These are phyloP conservation scores for Tor tambroides DNA, from an alignment of 2,113 vertebrate genomes.

Conservation along the genomic window DNA sequence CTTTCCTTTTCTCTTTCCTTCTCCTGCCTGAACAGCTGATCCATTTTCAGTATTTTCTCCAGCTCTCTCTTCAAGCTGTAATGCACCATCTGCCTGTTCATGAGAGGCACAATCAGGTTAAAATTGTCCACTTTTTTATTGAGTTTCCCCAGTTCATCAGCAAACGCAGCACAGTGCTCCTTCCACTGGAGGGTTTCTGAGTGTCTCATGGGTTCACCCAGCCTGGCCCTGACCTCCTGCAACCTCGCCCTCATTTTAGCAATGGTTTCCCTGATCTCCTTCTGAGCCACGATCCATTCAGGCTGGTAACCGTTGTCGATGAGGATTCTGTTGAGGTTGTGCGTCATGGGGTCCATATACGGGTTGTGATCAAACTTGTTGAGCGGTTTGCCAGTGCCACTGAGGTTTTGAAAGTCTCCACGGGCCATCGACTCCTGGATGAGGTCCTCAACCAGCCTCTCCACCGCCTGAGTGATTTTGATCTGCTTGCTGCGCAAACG, in stretches of 20 bases:
- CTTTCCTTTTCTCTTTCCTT: conserved; percentile 54
- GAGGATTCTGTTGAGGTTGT: conserved; percentile 96
- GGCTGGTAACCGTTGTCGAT: conserved; percentile 96
- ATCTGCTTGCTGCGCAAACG: conserved; percentile 82
- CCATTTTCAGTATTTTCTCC: conserved; percentile 73
- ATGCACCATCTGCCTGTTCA: conserved; percentile 92
- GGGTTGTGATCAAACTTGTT: conserved; percentile 89
- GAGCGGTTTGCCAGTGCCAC: conserved; percentile 89
- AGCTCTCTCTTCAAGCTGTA: conserved; percentile 85
- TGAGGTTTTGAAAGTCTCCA: conserved; percentile 92
- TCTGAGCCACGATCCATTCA: conserved; percentile 89
- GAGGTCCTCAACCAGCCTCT: conserved; percentile 93
- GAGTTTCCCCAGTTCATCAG: conserved; percentile 80
- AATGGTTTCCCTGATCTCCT: conserved; percentile 86
- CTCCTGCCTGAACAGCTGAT: conserved; percentile 60
- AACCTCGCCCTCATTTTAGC: conserved; percentile 75
- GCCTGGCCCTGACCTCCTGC: conserved; percentile 73
- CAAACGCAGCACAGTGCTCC: conserved; percentile 74
- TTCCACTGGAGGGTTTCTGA: conserved; percentile 77
- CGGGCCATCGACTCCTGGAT: conserved; percentile 97
- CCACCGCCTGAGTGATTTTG: conserved; percentile 93
- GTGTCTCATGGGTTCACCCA: conserved; percentile 77
- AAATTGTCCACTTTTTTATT: conserved; percentile 90
- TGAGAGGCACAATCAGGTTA: conserved; percentile 91
- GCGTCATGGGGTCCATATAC: conserved; percentile 94